Percentiles rank a stretch among this genome's conserved stretches.
Evolutionary conservation across 2,888 invertebrate genomes (phyloP).

Genomic region (Hirtodrosophila duncani): DNA sequence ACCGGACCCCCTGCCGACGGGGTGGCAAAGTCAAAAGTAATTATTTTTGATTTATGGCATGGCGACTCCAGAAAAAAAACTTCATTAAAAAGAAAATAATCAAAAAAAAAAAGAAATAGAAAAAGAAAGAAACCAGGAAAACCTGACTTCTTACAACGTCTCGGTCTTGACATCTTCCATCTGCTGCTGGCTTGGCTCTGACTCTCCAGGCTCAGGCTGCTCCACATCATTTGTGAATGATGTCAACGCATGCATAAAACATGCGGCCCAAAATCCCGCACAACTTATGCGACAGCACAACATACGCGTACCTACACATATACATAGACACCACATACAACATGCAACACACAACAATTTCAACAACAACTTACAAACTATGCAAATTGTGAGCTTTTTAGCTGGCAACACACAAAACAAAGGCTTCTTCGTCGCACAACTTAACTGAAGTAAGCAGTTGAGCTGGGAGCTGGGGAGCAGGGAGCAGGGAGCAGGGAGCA

Average conservation of each 20-base stretch:
- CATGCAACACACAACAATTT: constrained; percentile 54
- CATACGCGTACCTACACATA: constrained; percentile 23
- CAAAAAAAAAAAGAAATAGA: background rate
- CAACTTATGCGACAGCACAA: constrained; percentile 62
- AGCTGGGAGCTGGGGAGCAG: constrained; percentile 7
- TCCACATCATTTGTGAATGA: constrained; percentile 65
- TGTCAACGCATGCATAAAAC: constrained; percentile 71
- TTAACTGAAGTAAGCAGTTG: constrained; percentile 8
- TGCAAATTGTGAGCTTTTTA: constrained; percentile 68
- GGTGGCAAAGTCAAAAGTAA: constrained; percentile 35
- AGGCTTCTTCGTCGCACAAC: constrained; percentile 12
- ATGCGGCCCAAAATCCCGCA: constrained; percentile 40
- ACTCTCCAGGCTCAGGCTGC: too few relatives aligned
- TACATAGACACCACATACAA: constrained; percentile 7
- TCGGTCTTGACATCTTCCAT: too few relatives aligned
- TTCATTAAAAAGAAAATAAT: constrained; percentile 18
- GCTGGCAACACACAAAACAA: constrained; percentile 47
- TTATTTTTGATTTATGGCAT: constrained; percentile 57
- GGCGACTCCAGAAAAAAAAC: constrained; percentile 17
- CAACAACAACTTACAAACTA: too few relatives aligned
- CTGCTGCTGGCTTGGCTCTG: too few relatives aligned
- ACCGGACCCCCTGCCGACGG: background rate
- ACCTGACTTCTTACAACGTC: too few relatives aligned
- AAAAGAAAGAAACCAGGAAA: constrained; percentile 12
- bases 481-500: too few relatives aligned